Evolutionary conservation across 2,888 invertebrate genomes (phyloP).

Genomic region (Mythimna vitellina): DNA sequence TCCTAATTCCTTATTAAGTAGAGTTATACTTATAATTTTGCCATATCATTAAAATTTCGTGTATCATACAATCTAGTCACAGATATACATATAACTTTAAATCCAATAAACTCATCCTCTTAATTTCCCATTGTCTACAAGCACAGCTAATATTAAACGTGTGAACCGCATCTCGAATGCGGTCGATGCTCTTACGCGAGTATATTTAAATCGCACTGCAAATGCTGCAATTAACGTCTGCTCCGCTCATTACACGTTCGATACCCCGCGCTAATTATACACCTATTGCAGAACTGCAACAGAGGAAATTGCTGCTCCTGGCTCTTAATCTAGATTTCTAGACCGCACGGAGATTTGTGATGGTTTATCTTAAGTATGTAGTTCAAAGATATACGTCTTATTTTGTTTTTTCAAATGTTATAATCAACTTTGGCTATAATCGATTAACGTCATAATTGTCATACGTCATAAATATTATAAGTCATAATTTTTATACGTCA

Average conservation of each 20-base stretch:
- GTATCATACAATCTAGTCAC: no score
- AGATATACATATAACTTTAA: neutral
- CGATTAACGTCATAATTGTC: neutral
- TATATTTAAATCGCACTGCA: slow-evolving; percentile 79
- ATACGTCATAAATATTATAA: neutral
- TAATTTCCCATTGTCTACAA: slow-evolving; percentile 40
- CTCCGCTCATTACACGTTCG: slow-evolving; percentile 78
- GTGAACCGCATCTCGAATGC: slow-evolving; percentile 63
- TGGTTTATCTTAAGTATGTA: slow-evolving; percentile 21
- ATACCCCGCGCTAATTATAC: slow-evolving; percentile 77
- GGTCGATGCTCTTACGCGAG: slow-evolving; percentile 79
- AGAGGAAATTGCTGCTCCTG: slow-evolving; percentile 50
- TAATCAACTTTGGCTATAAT: no score
- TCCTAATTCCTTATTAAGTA: neutral
- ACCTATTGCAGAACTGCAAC: slow-evolving; percentile 61
- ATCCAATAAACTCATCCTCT: neutral
- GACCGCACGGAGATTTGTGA: slow-evolving; percentile 21
- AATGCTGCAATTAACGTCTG: slow-evolving; percentile 78
- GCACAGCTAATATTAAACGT: slow-evolving; percentile 38
- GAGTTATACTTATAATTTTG: neutral
- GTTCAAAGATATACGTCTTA: neutral
- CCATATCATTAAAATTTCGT: no score
- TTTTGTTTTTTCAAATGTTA: no score
- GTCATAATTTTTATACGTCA: neutral
- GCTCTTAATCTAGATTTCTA: slow-evolving; percentile 40